These are phyloP conservation scores for Chalcis sispes DNA, from an alignment of 2,888 invertebrate genomes.

Conservation along the genomic window DNA sequence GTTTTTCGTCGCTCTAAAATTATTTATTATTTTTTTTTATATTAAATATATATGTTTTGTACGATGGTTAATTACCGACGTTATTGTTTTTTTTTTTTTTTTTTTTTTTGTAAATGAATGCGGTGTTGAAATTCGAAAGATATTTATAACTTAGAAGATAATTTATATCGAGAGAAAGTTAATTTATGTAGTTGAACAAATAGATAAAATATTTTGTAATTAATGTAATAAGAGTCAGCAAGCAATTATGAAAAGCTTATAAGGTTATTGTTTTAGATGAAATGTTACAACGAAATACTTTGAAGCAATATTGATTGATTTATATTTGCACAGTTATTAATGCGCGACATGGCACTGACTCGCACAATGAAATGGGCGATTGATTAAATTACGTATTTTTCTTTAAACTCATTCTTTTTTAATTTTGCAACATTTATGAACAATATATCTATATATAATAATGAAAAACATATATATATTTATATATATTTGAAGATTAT, in stretches of 20 bases:
- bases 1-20: no score
- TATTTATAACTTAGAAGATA: no score
- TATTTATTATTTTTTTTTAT: no score
- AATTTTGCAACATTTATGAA: slow-evolving; percentile 20
- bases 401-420: slow-evolving; percentile 36
- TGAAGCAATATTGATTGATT: neutral
- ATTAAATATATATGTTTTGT: no score
- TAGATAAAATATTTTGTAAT: no score
- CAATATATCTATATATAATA: slow-evolving; percentile 23
- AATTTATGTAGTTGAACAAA: no score
- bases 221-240: no score
- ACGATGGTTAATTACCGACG: no score
- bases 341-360: slow-evolving; percentile 15
- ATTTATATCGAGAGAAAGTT: no score
- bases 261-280: slow-evolving; percentile 24
- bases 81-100: no score
- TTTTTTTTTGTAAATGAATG: no score
- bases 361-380: slow-evolving; percentile 14
- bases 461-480: slow-evolving; percentile 35
- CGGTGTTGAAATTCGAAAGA: no score
- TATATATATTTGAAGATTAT: slow-evolving; percentile 43
- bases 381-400: slow-evolving; percentile 26
- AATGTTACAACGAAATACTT: slow-evolving; percentile 18
- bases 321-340: slow-evolving; percentile 39
- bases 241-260: slow-evolving; percentile 29